Evolutionary conservation across 2,113 vertebrate species (phyloP), one percentile per base, ranked within the genome.

Genomic region (Ceyx melanurus): DNA sequence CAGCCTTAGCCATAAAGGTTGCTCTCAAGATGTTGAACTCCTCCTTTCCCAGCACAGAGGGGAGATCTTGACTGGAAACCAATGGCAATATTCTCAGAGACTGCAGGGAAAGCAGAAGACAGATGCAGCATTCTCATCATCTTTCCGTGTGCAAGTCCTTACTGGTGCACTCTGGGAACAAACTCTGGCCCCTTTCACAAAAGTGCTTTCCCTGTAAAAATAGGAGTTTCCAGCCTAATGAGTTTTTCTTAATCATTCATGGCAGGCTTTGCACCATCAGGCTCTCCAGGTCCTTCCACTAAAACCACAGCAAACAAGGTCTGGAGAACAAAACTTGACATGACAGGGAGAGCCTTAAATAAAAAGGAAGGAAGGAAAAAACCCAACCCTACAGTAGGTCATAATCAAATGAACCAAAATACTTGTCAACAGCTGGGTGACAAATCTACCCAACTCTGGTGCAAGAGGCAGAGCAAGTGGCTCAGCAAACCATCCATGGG

Each of bases 221-320:
- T 11, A 65, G 46, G 72, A 91, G 56, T 90, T 92, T 88, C 94
- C 91, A 73, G 83, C 29, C 50, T 66, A 95, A 89, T 15, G 3
- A 84, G 66, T 86, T 94, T 86, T 84, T 29, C 35, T 45, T 86
- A 45, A 67, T 94, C 1, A 1, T 3, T 65, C 40, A 62, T 68
- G 77, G 57, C 86, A 87, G 61, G 45, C 3, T 0, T 90, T 91
- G 84, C 61, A 81, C 22, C 1, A 0, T 75, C 80, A 75, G 45
- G 21, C 28, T 83, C 48, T 88, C 57, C 0, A 0, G 4, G 31
- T 92, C 53, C 35, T 73, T 89, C 61, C 70, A 56, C 62, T 33
- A 11, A 90, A 95, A 91, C 72, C 82, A 86, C 82, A 68, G 83
- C 68, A 93, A 94, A 88, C 0, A 0, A 67, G 54, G 79, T 71